Evolutionary conservation across 1,140 invertebrate species (phyloP).

Genomic region (Drosophila tani): DNA sequence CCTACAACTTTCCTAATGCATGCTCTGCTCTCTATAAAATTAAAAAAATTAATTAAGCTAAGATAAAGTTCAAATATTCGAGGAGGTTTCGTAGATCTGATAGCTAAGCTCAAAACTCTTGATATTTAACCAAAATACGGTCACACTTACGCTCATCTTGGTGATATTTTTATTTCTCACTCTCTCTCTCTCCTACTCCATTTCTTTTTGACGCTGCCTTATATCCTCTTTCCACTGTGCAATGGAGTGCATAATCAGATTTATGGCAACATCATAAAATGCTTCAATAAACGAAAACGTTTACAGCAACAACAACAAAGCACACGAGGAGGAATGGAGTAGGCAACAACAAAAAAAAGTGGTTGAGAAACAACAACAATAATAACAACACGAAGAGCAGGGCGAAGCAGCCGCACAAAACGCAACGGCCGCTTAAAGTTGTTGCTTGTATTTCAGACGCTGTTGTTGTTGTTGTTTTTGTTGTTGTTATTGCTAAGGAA

Average conservation of each 20-base stretch:
- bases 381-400: slow-evolving; percentile 47
- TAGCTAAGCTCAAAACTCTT: too few relatives aligned
- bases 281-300: slow-evolving; percentile 81
- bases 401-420: slow-evolving; percentile 71
- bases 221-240: slow-evolving; percentile 39
- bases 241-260: slow-evolving; percentile 82
- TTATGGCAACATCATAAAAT: slow-evolving; percentile 82
- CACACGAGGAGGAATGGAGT: slow-evolving; percentile 17
- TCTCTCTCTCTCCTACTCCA: not conserved
- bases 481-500: slow-evolving; percentile 36
- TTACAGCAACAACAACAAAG: slow-evolving; percentile 51
- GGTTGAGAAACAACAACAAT: slow-evolving; percentile 59
- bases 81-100: not conserved
- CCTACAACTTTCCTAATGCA: too few relatives aligned
- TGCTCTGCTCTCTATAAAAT: not conserved
- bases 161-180: slow-evolving; percentile 1
- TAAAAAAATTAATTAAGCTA: not conserved
- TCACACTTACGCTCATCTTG: slow-evolving; percentile 19
- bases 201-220: slow-evolving; percentile 2
- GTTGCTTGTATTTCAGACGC: slow-evolving; percentile 15
- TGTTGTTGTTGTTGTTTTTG: not conserved
- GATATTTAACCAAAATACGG: not conserved
- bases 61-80: not conserved
- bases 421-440: slow-evolving; percentile 64
- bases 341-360: slow-evolving; percentile 58